Conservation (phyloP, 2,797 vertebrate species). For the Intellagama lesueurii region DNA sequence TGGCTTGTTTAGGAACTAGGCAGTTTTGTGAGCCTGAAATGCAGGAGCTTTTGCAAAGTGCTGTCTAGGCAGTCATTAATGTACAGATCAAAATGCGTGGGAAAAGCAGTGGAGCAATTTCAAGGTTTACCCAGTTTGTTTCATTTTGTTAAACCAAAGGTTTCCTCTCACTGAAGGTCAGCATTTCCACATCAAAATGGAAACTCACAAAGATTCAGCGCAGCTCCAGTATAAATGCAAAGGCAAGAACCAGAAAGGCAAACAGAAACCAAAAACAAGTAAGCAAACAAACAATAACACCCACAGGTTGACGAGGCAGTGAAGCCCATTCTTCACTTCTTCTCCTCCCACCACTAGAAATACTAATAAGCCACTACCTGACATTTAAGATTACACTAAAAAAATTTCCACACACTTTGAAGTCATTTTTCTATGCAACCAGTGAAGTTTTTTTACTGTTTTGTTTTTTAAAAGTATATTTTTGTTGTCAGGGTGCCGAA, state of each 20-base stretch:
- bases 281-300: too few species aligned
- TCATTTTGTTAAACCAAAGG: background rate
- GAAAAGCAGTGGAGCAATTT: background rate
- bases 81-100: background rate
- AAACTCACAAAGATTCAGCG: background rate
- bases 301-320: background rate
- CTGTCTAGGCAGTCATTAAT: background rate
- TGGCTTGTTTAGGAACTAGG: background rate
- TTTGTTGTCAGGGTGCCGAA: background rate
- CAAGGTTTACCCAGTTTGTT: background rate
- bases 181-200: background rate
- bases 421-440: background rate
- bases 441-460: too few species aligned
- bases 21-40: background rate
- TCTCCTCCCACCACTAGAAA: background rate
- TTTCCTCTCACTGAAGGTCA: background rate
- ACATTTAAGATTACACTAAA: background rate
- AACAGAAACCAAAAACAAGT: background rate
- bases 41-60: background rate
- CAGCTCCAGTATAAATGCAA: background rate
- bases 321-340: background rate
- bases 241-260: background rate
- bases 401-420: background rate
- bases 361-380: background rate
- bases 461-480: background rate